Percentiles rank a stretch among this genome's conserved stretches.
These are phyloP conservation scores for Crematogaster levior DNA, from an alignment of 2,888 invertebrate species.

Conservation along the genomic window DNA sequence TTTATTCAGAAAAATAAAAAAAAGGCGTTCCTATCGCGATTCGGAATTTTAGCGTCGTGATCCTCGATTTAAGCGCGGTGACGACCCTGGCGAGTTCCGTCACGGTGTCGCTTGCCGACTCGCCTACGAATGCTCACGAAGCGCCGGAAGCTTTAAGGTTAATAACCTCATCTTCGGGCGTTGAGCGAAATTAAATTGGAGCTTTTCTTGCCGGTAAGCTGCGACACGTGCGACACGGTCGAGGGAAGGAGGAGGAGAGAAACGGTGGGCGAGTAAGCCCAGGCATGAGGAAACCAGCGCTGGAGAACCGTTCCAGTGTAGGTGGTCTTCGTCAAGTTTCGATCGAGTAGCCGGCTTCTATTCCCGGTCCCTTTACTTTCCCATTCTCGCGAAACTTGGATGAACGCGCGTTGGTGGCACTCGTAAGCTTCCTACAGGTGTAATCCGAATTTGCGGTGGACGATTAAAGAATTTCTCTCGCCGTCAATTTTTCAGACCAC, in stretches of 20 bases:
- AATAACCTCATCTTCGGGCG: conserved; percentile 65
- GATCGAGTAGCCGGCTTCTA: conserved; percentile 29
- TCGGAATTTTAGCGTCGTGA: background rate
- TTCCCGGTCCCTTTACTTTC: conserved; percentile 8
- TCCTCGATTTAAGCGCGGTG: conserved; percentile 11
- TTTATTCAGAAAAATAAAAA: background rate
- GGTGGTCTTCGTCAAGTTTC: conserved; percentile 25
- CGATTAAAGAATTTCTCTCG: conserved; percentile 52
- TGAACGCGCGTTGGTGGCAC: background rate
- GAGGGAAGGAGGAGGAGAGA: background rate
- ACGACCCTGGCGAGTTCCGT: conserved; percentile 22
- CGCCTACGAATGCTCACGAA: conserved; percentile 66
- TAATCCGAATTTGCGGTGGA: conserved; percentile 50
- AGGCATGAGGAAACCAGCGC: background rate
- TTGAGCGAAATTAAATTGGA: conserved; percentile 69
- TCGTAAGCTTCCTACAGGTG: background rate
- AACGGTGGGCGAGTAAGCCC: conserved; percentile 13
- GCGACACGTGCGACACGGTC: conserved; percentile 61
- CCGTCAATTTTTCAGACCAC: background rate
- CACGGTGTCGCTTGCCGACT: conserved; percentile 39
- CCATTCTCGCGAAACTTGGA: conserved; percentile 27
- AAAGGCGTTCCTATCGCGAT: background rate
- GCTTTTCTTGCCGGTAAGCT: conserved; percentile 65
- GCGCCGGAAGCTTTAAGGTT: conserved; percentile 62
- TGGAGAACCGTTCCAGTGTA: background rate